Evolutionary conservation across 2,888 invertebrate genomes (phyloP).

Genomic region (Mesorhabditis belari): DNA sequence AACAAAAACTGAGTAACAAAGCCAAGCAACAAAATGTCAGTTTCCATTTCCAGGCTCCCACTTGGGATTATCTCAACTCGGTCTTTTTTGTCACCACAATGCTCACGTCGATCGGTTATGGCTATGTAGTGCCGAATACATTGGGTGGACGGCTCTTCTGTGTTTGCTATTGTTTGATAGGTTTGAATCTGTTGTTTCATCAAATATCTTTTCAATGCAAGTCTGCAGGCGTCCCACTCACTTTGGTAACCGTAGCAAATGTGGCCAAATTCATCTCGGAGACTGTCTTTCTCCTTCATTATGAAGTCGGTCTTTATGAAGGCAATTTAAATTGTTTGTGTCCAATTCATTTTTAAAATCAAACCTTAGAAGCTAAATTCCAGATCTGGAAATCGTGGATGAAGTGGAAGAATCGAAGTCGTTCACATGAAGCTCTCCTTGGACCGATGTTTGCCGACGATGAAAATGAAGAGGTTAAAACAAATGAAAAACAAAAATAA

Average conservation of each 20-base stretch:
- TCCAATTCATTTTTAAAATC: constrained; percentile 1
- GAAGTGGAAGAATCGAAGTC: constrained; percentile 29
- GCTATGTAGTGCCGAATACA: constrained; percentile 47
- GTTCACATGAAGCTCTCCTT: constrained; percentile 12
- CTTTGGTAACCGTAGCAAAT: constrained; percentile 46
- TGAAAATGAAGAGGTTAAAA: constrained; percentile 42
- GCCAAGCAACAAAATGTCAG: neutral
- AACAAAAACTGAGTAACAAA: neutral
- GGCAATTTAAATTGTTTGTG: neutral
- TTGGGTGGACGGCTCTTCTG: constrained; percentile 73
- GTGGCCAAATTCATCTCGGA: constrained; percentile 50
- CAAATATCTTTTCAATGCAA: neutral
- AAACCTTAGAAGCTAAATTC: neutral
- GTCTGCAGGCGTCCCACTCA: constrained; percentile 30
- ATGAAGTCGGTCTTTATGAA: constrained; percentile 11
- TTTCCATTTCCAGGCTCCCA: constrained; percentile 22
- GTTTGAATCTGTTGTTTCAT: constrained; percentile 8
- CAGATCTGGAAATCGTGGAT: constrained; percentile 44
- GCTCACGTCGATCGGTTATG: constrained; percentile 44
- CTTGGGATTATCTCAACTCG: constrained; percentile 35
- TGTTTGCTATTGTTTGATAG: constrained; percentile 73
- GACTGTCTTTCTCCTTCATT: constrained; percentile 44
- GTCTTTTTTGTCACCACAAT: constrained; percentile 40
- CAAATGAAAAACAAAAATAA: too few relatives aligned
- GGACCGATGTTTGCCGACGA: constrained; percentile 43